Evolutionary conservation across 2,113 vertebrate species (phyloP).

Genomic region (Hippocampus abdominalis): DNA sequence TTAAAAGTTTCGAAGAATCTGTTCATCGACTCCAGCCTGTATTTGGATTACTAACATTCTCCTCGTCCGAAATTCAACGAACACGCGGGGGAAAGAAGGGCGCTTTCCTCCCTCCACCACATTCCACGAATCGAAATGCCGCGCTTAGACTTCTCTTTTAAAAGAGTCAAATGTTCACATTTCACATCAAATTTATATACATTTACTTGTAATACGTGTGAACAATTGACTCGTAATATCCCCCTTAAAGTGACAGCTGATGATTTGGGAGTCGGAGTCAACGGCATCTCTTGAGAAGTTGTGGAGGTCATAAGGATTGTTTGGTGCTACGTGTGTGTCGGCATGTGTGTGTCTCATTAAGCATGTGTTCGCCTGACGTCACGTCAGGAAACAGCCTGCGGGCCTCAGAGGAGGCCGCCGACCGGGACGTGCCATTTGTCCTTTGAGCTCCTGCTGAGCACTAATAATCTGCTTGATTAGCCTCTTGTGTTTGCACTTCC

Average conservation of each 20-base stretch:
- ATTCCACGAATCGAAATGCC: too few species aligned
- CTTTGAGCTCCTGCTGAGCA: conserved; percentile 1
- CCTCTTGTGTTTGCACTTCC: not conserved
- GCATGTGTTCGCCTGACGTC: not conserved
- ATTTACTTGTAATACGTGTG: too few species aligned
- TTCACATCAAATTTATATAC: too few species aligned
- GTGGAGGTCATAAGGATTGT: not conserved
- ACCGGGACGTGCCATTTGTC: not conserved
- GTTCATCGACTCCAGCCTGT: too few species aligned
- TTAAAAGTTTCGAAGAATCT: too few species aligned
- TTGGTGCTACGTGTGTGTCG: conserved; percentile 1
- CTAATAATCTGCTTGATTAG: conserved; percentile 2
- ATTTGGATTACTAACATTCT: too few species aligned
- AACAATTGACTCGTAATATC: too few species aligned
- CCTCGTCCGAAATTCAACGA: too few species aligned
- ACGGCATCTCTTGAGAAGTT: not conserved
- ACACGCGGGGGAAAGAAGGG: too few species aligned
- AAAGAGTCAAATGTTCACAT: too few species aligned
- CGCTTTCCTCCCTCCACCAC: too few species aligned
- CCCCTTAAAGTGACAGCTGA: not conserved
- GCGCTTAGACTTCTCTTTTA: too few species aligned
- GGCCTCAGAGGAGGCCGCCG: not conserved
- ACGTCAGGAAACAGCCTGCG: not conserved
- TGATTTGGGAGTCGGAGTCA: not conserved
- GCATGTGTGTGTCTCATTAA: conserved; percentile 1